phyloP scores from a whole-genome alignment of 2,113 vertebrate species.

The Podarcis cretensis region DNA sequence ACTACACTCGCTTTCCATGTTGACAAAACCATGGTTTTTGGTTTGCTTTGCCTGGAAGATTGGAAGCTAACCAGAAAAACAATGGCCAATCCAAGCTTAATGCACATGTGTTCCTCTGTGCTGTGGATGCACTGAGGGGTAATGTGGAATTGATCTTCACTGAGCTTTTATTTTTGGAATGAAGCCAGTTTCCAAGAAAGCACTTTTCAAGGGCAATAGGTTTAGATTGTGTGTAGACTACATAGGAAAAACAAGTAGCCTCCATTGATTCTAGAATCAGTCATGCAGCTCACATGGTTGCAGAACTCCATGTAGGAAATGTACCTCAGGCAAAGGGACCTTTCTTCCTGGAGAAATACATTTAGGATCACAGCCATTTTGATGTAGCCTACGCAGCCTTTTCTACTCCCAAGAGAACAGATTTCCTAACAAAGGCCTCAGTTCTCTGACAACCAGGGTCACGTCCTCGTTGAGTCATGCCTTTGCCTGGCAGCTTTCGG shows the following conservation, averaged over 20 bases:
- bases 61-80: neutral
- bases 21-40: too few species aligned
- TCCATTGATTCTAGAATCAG: neutral
- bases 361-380: neutral
- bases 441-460: neutral
- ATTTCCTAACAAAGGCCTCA: neutral
- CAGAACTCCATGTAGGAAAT: neutral
- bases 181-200: neutral
- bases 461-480: conserved; percentile 12
- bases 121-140: neutral
- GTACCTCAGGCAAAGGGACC: neutral
- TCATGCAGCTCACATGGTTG: neutral
- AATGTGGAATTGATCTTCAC: too few species aligned
- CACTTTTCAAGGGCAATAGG: neutral
- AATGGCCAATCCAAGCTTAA: neutral
- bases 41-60: neutral
- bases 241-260: neutral
- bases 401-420: neutral
- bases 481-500: conserved; percentile 1
- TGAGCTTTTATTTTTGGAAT: too few species aligned
- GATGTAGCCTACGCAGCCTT: neutral
- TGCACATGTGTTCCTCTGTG: neutral
- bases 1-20: neutral
- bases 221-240: neutral
- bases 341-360: neutral